phyloP scores from a whole-genome alignment of 2,888 invertebrate genomes.

The Sinelater perroti region DNA sequence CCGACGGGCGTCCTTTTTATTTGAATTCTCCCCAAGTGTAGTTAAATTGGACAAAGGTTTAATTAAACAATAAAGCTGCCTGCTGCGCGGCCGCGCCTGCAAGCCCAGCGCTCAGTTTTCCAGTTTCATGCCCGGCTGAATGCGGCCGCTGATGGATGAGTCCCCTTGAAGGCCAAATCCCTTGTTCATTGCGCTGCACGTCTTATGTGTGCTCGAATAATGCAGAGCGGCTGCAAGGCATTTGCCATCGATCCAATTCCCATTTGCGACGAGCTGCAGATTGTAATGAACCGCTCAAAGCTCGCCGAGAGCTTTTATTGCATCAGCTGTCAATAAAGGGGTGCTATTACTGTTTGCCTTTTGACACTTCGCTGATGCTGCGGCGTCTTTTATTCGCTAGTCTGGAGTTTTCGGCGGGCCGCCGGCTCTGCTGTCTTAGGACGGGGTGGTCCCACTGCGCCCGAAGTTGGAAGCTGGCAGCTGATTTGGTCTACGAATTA shows the following conservation, averaged over 20 bases:
- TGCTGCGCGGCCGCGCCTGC: too few species aligned
- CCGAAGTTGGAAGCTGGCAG: neutral
- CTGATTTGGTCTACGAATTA: neutral
- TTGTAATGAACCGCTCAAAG: slow-evolving; percentile 19
- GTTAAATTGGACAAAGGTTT: too few species aligned
- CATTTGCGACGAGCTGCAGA: slow-evolving; percentile 17
- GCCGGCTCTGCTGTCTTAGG: neutral
- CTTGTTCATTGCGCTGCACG: slow-evolving; percentile 16
- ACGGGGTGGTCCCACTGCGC: neutral
- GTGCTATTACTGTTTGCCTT: slow-evolving; percentile 22
- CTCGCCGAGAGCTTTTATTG: slow-evolving; percentile 22
- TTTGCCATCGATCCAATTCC: slow-evolving; percentile 19
- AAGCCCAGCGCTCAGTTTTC: too few species aligned
- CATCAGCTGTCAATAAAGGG: slow-evolving; percentile 26
- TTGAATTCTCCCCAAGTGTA: too few species aligned
- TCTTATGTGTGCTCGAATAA: slow-evolving; percentile 18
- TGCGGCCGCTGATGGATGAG: slow-evolving; percentile 16
- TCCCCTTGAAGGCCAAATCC: neutral
- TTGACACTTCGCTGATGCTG: slow-evolving; percentile 16
- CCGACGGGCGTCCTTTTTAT: too few species aligned
- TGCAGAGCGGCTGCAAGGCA: slow-evolving; percentile 21
- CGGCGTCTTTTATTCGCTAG: neutral
- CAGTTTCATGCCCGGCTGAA: slow-evolving; percentile 11
- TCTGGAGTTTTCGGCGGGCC: neutral
- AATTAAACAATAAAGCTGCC: too few species aligned